Base-by-base conservation (phyloP, 2,888 invertebrate species). In the Papilio elwesi region DNA sequence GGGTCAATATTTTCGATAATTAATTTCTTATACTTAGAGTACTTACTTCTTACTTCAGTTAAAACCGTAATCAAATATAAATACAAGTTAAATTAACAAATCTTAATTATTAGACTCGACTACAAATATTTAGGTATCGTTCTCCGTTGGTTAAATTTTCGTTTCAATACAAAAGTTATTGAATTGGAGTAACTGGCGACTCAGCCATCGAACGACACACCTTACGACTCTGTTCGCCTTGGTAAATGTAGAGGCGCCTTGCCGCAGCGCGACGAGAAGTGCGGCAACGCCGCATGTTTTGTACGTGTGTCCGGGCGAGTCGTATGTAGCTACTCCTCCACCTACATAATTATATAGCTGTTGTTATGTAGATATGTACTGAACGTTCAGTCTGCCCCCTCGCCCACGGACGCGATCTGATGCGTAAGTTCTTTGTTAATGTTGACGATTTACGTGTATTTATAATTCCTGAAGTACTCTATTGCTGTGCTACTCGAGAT, bases 271-370 rank as follows among this genome's bases (percentile, higher is more conserved):
- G 78, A 77, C 78, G 80, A 78, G 84, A 83, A 83, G 83, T 81
- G 82, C 79, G 87, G 86, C 87, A 87, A 87, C 87, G 86, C 82
- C 86, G 85, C 83, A 76, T 81, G 80, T 82, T 83, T 82, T 81
- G 75, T 80, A 78, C 77, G 76, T 78, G 78, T 78, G 79, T 76
- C 75, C 75, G 76, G 76, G 75, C 78, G 77, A 77, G 78, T 78
- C 76, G 74, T 65, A 71, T 65, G 74, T 71, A 66, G 71, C 65
- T 72, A 70, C 68, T 67, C 64, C 68, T 67, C 66, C 48, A 73
- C 57, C 47, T 71, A 69, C 68, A 62, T 71, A 74, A 26, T 26
- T 26, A 26, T 26, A 26, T 26, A 26, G 68, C 52, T 64, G 51
- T 70, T 57, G 63, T 74, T 76, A 65, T 75, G 67, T 74, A 76